phyloP scores from a whole-genome alignment of 2,113 vertebrate species.

The Stictonetta naevosa region DNA sequence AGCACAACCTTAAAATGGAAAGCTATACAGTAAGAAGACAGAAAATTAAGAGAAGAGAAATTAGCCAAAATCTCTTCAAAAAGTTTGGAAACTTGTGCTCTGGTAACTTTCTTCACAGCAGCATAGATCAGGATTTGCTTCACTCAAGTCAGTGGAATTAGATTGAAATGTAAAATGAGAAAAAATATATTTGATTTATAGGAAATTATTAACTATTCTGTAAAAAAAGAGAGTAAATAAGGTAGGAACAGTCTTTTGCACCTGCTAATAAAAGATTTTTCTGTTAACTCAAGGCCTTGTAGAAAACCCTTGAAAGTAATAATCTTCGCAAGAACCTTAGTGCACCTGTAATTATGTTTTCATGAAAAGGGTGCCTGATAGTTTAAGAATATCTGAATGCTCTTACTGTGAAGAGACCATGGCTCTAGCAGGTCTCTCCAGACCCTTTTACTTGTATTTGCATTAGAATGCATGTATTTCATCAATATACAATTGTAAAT shows the following conservation, averaged over 20 bases:
- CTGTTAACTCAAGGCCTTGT: background rate
- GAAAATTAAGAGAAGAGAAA: background rate
- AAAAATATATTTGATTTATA: constrained; percentile 15
- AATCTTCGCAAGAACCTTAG: constrained; percentile 15
- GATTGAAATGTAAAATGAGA: constrained; percentile 9
- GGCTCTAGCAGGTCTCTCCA: fast-evolving
- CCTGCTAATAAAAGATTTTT: background rate
- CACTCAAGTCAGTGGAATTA: background rate
- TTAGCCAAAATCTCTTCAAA: background rate
- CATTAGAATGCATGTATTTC: constrained; percentile 9
- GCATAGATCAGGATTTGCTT: background rate
- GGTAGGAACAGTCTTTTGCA: background rate
- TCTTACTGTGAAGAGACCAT: background rate
- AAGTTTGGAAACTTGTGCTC: background rate
- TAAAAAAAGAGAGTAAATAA: background rate
- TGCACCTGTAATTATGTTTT: background rate
- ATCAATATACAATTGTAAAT: background rate
- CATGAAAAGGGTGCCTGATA: background rate
- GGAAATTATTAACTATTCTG: background rate
- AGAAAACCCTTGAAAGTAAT: background rate
- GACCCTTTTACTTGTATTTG: background rate
- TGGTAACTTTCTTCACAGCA: background rate
- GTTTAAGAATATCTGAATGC: background rate
- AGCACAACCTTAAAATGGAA: background rate
- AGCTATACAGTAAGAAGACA: background rate